Conservation (phyloP, 2,113 vertebrate genomes). For the Sclerurus mexicanus region DNA sequence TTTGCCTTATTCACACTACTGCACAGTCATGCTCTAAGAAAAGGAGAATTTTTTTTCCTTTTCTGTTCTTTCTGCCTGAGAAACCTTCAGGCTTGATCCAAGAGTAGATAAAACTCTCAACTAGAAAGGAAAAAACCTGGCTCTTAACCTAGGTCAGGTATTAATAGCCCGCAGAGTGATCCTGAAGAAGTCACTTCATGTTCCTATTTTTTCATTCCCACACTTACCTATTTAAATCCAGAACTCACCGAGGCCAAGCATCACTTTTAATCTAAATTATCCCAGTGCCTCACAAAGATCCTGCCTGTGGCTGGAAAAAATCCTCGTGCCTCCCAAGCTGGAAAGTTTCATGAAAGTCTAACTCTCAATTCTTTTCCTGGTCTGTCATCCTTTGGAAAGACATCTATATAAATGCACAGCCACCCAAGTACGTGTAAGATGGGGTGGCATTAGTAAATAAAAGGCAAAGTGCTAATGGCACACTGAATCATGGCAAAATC, state of each 20-base stretch:
- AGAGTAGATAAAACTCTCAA: not conserved
- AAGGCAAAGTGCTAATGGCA: not conserved
- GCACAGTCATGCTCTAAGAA: not conserved
- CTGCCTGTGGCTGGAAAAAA: not conserved
- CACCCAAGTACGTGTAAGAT: not conserved
- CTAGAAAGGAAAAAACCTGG: not conserved
- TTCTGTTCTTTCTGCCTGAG: not conserved
- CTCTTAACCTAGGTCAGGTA: not conserved
- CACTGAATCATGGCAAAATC: not conserved
- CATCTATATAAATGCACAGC: not conserved
- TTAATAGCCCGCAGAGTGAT: not conserved
- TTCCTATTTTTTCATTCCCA: not conserved
- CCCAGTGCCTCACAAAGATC: not conserved
- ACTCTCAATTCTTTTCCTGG: not conserved
- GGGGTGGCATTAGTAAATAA: not conserved
- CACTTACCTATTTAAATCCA: not conserved
- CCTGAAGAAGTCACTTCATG: not conserved
- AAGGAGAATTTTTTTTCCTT: not conserved
- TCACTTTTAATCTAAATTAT: not conserved
- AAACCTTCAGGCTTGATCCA: constrained; percentile 1
- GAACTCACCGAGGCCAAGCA: not conserved
- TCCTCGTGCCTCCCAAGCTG: not conserved
- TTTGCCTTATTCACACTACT: not conserved
- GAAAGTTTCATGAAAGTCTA: not conserved
- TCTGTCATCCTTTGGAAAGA: not conserved